Evolutionary conservation across 2,888 invertebrate species (phyloP), one percentile per base, ranked within the genome.

Genomic region (Sinhomidia bicolor): DNA sequence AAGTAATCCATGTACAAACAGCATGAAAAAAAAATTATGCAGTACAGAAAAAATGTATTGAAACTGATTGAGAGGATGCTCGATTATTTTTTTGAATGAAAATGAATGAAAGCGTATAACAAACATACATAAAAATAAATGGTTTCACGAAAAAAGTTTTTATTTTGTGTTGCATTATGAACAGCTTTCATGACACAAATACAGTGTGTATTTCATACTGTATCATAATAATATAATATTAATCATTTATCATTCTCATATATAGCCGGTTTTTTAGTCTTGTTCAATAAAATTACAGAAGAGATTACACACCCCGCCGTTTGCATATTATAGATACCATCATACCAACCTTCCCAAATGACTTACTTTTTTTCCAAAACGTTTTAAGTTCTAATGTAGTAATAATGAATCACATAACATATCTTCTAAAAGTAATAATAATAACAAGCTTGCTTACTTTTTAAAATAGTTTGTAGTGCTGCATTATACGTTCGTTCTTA

Each of bases 341-440:
- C n/a, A n/a, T n/a, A n/a, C n/a, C n/a, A 23, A 26, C 47, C 44
- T n/a, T 23, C 26, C 5, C 47, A 44, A 62, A 26, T 41, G 51
- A 51, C 36, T 32, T n/a, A 14, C 23, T 20, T 62, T 23, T 44
- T 23, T 26, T 32, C 78, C 51, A 17, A 36, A 68, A 68, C 41
- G 20, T 20, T 41, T n/a, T n/a, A n/a, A 17, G 47, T 10, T 47
- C 20, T 23, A 26, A 14, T 62, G n/a, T n/a, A n/a, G 74, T 74
- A 47, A 23, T 79, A 44, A 44, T 36, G 62, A 68, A 65, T 82
- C 65, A 71, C 71, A 83, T 83, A 83, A 71, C 71, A 71, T 54
- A 68, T 36, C 14, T 6, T 74, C 74, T 74, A 74, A 47, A 74
- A 74, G 29, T 74, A 17, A 76, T 76, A 71, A 14, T 60, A 26